Conservation (phyloP, 1,140 invertebrate species). For the Zaprionus taronus region DNA sequence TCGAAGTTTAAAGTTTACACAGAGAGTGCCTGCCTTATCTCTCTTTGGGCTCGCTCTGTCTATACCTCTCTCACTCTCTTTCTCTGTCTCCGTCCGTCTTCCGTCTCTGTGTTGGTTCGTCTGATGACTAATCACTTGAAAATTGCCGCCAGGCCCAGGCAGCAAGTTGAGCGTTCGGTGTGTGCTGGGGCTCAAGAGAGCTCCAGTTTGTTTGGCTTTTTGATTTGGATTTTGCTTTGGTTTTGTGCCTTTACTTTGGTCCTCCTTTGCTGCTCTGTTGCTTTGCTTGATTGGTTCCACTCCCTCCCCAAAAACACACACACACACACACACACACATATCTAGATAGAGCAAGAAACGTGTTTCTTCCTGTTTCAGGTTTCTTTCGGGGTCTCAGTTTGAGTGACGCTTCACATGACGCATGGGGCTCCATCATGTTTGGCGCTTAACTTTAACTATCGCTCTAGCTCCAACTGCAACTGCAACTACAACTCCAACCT, state of each 20-base stretch:
- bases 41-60: not conserved
- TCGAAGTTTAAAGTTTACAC: slow-evolving; percentile 4
- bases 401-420: slow-evolving; percentile 57
- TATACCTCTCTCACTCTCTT: slow-evolving; percentile 9
- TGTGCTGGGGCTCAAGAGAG: slow-evolving; percentile 7
- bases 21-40: not conserved
- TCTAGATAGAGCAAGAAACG: slow-evolving; percentile 47
- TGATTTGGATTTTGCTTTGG: slow-evolving; percentile 53
- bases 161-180: slow-evolving; percentile 25
- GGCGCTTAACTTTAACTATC: slow-evolving; percentile 41
- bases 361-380: slow-evolving; percentile 66
- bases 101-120: slow-evolving; percentile 19
- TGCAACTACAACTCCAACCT: not conserved
- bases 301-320: slow-evolving; percentile 30
- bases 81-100: not conserved
- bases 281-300: slow-evolving; percentile 73
- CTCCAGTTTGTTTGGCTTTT: slow-evolving; percentile 54
- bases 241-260: slow-evolving; percentile 49
- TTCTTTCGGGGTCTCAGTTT: slow-evolving; percentile 46
- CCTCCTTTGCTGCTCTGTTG: slow-evolving; percentile 46
- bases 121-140: slow-evolving; percentile 77
- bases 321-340: slow-evolving; percentile 19
- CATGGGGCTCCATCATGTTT: slow-evolving; percentile 49
- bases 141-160: slow-evolving; percentile 59
- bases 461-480: slow-evolving; percentile 7